These are phyloP conservation scores for Drosophila melanica DNA, from an alignment of 1,140 invertebrate species.

Conservation along the genomic window DNA sequence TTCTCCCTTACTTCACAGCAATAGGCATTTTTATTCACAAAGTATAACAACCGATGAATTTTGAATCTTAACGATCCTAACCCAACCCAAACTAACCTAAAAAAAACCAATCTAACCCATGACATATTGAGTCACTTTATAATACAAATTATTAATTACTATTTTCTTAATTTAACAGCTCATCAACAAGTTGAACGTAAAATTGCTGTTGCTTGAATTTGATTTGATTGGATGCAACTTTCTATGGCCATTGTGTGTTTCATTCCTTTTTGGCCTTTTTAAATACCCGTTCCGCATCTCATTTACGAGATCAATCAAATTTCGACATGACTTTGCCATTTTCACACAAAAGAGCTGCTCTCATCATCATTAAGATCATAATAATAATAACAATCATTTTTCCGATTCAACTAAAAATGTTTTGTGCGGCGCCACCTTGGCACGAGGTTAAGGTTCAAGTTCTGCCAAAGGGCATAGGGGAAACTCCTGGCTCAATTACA, in stretches of 20 bases:
- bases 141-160: conserved; percentile 14
- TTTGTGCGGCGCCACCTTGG: conserved; percentile 15
- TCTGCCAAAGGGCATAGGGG: conserved; percentile 61
- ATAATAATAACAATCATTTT: conserved; percentile 59
- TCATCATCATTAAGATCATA: no score
- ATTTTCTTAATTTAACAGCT: conserved; percentile 20
- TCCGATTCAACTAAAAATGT: conserved; percentile 32
- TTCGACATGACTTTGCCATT: conserved; percentile 65
- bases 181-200: conserved; percentile 17
- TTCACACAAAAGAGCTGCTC: conserved; percentile 29
- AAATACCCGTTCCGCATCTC: conserved; percentile 35
- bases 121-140: not conserved
- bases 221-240: conserved; percentile 48
- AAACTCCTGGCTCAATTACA: conserved; percentile 30
- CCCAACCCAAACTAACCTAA: not conserved
- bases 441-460: conserved; percentile 68
- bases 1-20: no score
- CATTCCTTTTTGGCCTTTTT: conserved; percentile 14
- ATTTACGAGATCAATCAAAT: conserved; percentile 51
- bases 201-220: conserved; percentile 9
- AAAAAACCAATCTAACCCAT: not conserved
- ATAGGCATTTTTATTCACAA: no score
- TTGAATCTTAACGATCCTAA: not conserved
- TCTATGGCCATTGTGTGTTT: conserved; percentile 48
- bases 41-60: not conserved